Evolutionary conservation across 2,888 invertebrate species (phyloP), one percentile per base, ranked within the genome.

Genomic region (Erebia ligea): DNA sequence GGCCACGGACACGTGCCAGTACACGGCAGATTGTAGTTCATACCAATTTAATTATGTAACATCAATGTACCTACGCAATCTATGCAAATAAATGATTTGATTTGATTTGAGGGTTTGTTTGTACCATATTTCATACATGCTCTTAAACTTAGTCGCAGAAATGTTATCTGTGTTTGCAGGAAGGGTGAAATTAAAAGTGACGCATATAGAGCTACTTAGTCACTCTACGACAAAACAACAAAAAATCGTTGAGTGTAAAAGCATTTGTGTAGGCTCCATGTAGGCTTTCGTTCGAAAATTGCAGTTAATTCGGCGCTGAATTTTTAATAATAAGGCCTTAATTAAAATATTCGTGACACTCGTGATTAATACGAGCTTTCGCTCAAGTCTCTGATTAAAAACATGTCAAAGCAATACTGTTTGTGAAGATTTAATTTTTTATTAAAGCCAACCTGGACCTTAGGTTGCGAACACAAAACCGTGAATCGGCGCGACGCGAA

Each of bases 301-400:
- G 83, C 87, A 86, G 86, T 87, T 86, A 86, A 88, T 88, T 86
- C 82, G 83, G 82, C 81, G 80, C 84, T 83, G 85, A 84, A 82
- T 79, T 79, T 86, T 87, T 89, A 87, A 88, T 88, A 89, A 87
- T 88, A 87, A 86, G 88, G 81, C 86, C 83, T 91, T 90, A 92
- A 92, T 92, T 91, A 91, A 91, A 89, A 90, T 86, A 86, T 86
- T 83, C 82, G 80, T 84, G 86, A 85, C 84, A 78, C 76, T 82
- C 77, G 79, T 86, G 86, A 88, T 89, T 89, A 89, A 91, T 87
- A 87, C 84, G 86, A 86, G 56, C 74, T 66, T 84, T 87, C 86
- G 86, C 84, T 82, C 78, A 80, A 79, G 84, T 85, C 87, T 84
- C 86, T 85, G 83, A 88, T 90, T 89, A 87, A 88, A 89, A 87